Base-by-base conservation (phyloP, 2,797 vertebrate species). In the Premnoplex brunnescens region DNA sequence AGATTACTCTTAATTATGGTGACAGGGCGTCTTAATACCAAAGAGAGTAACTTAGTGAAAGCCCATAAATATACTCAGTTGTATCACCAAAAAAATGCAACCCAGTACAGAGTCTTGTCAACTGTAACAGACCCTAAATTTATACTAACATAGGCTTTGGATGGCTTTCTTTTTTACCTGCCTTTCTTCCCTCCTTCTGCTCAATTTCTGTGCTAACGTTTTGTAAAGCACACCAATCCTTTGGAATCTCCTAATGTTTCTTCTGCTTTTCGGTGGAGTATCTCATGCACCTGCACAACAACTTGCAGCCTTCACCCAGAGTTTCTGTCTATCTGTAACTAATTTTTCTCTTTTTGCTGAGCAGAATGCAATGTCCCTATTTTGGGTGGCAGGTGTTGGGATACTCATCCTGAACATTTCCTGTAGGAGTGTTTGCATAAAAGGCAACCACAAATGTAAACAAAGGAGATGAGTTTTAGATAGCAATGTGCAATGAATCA, bases 401-500 rank as follows among this genome's bases (percentile, higher is more conserved):
- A 90, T 88, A 78, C 66, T 91, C 2, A 9, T 81, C 73, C 74
- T 79, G 92, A 93, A 68, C 36, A 49, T 74, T 85, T 93, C 77
- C 91, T 58, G 37, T 32, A 85, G 56, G 36, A 96, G 80, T 95
- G 83, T 91, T 90, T 97, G 94, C 71, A 5, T 48, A 95, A 96
- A 85, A 77, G 43, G 88, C 68, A 75, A 95, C 37, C 30, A 34
- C 18, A 72, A 96, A 63, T 26, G 46, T 93, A 96, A 97, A 96
- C 96, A 97, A 81, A 87, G 87, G 72, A 64, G 64, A 94, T 3
- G 71, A 95, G 75, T 93, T 93, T 97, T 79, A 77, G 79, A 89
- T 41, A 89, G 91, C 91, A 91, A 79, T 41, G 79, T 76, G 85
- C 36, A 94, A 77, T 94, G 93, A 97, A 94, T 97, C 94, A 96